Evolutionary conservation across 2,113 vertebrate genomes (phyloP).

Genomic region (Speoplatyrhinus poulsoni): DNA sequence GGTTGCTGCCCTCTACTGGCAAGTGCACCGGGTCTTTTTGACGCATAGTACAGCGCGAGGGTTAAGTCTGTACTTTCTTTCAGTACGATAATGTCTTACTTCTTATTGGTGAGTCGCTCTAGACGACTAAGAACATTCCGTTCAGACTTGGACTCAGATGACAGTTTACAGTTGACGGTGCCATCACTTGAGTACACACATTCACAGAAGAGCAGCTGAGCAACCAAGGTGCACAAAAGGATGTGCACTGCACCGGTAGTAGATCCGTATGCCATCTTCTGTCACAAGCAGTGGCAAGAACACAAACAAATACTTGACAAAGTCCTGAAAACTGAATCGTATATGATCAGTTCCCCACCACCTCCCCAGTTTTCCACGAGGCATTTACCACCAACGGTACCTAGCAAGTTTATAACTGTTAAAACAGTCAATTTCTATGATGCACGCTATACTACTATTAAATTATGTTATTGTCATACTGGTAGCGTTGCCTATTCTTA

Average conservation of each 20-base stretch:
- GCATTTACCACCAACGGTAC: too few species aligned
- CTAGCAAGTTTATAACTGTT: too few species aligned
- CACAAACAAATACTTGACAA: background rate
- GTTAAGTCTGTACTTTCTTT: background rate
- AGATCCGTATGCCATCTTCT: conserved; percentile 16
- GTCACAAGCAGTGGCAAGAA: background rate
- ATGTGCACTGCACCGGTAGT: conserved; percentile 15
- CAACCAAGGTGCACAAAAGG: conserved; percentile 44
- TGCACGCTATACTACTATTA: too few species aligned
- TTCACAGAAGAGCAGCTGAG: conserved; percentile 57
- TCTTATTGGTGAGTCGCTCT: conserved; percentile 62
- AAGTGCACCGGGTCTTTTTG: too few species aligned
- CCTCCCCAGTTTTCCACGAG: too few species aligned
- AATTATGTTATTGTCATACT: too few species aligned
- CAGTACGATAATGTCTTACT: conserved; percentile 52
- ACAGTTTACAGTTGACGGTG: conserved; percentile 62
- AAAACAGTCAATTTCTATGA: too few species aligned
- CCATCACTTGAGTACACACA: conserved; percentile 20
- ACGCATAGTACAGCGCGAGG: too few species aligned
- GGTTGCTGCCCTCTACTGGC: too few species aligned
- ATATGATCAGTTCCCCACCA: too few species aligned
- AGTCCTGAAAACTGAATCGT: background rate
- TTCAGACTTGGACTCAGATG: conserved; percentile 10
- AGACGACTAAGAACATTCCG: conserved; percentile 51
- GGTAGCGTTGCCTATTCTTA: too few species aligned